Evolutionary conservation across 2,888 invertebrate genomes (phyloP).

Genomic region (Drosophila robusta): DNA sequence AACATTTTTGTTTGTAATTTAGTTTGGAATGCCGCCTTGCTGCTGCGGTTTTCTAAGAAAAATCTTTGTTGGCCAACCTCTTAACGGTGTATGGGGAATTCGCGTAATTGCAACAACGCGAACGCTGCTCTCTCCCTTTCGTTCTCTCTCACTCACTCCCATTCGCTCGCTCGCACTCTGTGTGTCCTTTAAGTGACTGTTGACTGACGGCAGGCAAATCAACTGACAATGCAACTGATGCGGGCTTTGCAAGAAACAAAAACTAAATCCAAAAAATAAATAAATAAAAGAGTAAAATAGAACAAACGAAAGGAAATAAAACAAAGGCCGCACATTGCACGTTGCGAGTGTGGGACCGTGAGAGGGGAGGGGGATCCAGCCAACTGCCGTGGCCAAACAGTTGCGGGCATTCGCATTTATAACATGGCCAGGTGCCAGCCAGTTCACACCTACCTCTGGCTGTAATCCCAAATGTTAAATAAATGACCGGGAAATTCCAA

Average conservation of each 20-base stretch:
- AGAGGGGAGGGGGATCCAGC: not conserved
- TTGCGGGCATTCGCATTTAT: slow-evolving; percentile 5
- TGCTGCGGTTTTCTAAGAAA: slow-evolving; percentile 69
- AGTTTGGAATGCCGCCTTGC: slow-evolving; percentile 73
- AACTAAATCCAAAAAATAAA: not conserved
- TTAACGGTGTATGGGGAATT: slow-evolving; percentile 62
- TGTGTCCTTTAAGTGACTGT: slow-evolving; percentile 50
- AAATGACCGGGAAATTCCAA: not conserved
- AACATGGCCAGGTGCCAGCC: slow-evolving; percentile 2
- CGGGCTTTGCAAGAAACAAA: slow-evolving; percentile 13
- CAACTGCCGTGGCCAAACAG: not conserved
- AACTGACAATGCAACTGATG: slow-evolving; percentile 59
- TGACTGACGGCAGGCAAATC: slow-evolving; percentile 59
- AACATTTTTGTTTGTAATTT: slow-evolving; percentile 80
- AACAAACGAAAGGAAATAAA: not conserved
- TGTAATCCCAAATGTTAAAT: slow-evolving; percentile 1
- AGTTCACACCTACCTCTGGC: slow-evolving; percentile 2
- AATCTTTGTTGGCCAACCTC: slow-evolving; percentile 73
- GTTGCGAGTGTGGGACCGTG: slow-evolving; percentile 7
- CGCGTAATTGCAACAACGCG: slow-evolving; percentile 58
- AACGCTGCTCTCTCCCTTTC: not conserved
- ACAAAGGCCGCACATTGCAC: slow-evolving; percentile 6
- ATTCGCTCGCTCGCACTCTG: not conserved
- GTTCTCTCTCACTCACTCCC: no score
- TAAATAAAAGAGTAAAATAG: not conserved